Percentiles rank a stretch among this genome's conserved stretches.
Evolutionary conservation across 1,140 invertebrate genomes (phyloP).

Genomic region (Cardiocondyla obscurior): DNA sequence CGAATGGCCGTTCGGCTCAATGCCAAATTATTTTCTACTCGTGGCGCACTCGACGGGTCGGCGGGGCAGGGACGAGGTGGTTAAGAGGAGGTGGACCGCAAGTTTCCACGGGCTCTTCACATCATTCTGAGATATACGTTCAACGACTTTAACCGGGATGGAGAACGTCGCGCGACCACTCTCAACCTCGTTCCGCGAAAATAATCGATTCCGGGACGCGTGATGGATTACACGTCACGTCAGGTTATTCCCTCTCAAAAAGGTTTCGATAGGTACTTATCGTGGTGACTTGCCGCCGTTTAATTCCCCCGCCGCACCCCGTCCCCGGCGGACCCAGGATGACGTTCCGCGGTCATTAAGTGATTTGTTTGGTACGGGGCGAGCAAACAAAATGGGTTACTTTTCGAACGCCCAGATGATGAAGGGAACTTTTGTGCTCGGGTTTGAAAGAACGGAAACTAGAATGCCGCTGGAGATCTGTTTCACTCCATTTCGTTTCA

Average conservation of each 20-base stretch:
- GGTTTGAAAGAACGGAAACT: constrained; percentile 50
- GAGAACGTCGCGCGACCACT: constrained; percentile 14
- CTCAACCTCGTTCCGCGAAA: constrained; percentile 49
- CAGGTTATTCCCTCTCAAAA: constrained; percentile 6
- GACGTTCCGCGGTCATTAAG: constrained; percentile 32
- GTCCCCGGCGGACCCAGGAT: neutral
- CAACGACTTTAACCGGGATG: constrained; percentile 44
- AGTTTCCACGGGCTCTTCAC: constrained; percentile 55
- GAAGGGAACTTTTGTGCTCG: constrained; percentile 40
- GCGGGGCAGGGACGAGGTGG: neutral
- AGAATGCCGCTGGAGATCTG: constrained; percentile 49
- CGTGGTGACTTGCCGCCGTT: neutral
- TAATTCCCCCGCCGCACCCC: constrained; percentile 4
- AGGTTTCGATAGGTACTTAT: constrained; percentile 22
- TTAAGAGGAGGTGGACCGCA: constrained; percentile 9
- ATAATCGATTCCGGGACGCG: constrained; percentile 59
- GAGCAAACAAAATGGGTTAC: constrained; percentile 39
- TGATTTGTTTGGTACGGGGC: constrained; percentile 20
- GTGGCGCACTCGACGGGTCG: constrained; percentile 37
- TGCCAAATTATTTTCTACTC: constrained; percentile 72
- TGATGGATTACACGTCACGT: constrained; percentile 36
- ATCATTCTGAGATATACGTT: constrained; percentile 65
- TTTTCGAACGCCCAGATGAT: constrained; percentile 27
- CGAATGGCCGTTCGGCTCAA: constrained; percentile 67
- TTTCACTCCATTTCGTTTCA: constrained; percentile 56